These are phyloP conservation scores for Drosophila triauraria DNA, from an alignment of 1,140 invertebrate genomes.

Conservation along the genomic window DNA sequence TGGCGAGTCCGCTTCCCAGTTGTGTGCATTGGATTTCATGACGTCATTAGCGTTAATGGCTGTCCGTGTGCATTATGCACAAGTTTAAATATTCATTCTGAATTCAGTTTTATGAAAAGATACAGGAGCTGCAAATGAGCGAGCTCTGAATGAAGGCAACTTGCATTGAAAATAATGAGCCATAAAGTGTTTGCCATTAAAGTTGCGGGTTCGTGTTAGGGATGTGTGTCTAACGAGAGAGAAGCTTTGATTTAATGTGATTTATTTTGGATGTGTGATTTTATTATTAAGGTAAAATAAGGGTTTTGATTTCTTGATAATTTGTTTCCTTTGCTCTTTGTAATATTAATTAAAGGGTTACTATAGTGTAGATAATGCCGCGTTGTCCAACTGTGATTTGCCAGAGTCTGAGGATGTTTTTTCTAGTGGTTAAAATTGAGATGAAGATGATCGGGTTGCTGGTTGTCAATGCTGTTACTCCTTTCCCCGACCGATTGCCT, in stretches of 20 bases:
- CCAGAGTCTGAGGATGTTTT: no score
- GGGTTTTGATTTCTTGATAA: no score
- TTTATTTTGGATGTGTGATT: no score
- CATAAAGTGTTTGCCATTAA: constrained; percentile 70
- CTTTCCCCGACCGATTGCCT: not conserved
- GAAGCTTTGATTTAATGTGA: no score
- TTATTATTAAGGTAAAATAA: no score
- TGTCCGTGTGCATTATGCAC: constrained; percentile 66
- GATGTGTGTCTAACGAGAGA: not conserved
- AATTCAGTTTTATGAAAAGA: constrained; percentile 68
- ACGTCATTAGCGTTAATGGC: constrained; percentile 77
- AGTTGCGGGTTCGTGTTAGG: constrained; percentile 1
- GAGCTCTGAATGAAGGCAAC: constrained; percentile 23
- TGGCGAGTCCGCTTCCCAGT: constrained; percentile 3
- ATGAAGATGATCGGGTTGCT: no score
- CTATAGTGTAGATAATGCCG: no score
- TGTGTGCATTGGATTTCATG: constrained; percentile 70
- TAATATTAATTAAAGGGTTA: no score
- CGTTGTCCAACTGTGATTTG: no score
- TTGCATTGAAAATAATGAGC: constrained; percentile 74
- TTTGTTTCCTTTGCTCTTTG: no score
- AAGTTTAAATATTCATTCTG: constrained; percentile 68
- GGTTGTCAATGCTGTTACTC: no score
- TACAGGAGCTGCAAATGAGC: constrained; percentile 59
- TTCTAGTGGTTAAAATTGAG: no score